Conservation (phyloP, 2,113 vertebrate species). For the Phainopepla nitens region DNA sequence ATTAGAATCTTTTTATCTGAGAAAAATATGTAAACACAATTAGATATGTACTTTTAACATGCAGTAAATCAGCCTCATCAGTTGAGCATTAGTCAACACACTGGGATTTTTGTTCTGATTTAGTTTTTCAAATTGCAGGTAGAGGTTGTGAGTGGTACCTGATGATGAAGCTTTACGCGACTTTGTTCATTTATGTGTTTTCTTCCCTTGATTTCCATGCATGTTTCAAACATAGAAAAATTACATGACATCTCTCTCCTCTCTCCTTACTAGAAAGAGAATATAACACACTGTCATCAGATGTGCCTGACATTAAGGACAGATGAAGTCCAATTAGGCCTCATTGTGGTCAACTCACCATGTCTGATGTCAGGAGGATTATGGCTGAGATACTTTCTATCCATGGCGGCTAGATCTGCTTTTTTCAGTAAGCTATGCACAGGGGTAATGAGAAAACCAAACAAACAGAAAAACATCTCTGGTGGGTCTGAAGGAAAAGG, state of each 20-base stretch:
- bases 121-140: not conserved
- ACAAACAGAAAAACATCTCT: not conserved
- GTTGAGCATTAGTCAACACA: not conserved
- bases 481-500: not conserved
- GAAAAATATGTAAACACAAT: conserved; percentile 43
- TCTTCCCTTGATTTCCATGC: not conserved
- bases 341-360: not conserved
- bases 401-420: not conserved
- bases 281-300: not conserved
- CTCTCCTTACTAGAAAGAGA: not conserved
- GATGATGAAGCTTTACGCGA: not conserved
- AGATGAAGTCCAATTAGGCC: not conserved
- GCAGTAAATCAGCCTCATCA: not conserved
- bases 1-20: conserved; percentile 52
- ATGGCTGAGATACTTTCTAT: not conserved
- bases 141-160: not conserved
- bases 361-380: not conserved
- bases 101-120: not conserved
- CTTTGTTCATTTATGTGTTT: not conserved
- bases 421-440: not conserved
- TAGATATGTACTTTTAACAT: not conserved
- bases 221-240: not conserved
- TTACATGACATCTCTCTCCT: accelerated
- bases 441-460: not conserved
- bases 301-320: not conserved